Evolutionary conservation across 2,797 vertebrate genomes (phyloP), one percentile per base, ranked within the genome.

Genomic region (Myotis daubentonii): DNA sequence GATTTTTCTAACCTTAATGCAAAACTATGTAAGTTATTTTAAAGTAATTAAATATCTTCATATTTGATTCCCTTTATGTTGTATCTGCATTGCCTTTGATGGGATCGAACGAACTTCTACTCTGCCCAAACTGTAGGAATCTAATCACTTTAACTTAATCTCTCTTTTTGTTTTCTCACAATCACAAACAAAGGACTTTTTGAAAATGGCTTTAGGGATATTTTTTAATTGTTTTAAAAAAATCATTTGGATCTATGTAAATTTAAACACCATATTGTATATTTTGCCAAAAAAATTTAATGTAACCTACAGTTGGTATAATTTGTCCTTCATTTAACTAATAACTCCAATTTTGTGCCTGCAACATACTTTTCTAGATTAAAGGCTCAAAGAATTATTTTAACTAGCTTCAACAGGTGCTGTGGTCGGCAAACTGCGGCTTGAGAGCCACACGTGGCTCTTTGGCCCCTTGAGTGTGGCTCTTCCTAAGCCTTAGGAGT

Each of bases 321-420:
- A 44, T 96, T 93, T 96, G 3, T 94, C 55, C 94, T 97, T 97
- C 71, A 23, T 78, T 83, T 94, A 82, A 86, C 33, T 96, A 80
- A 93, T 81, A 95, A 65, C 51, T 92, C 65, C 96, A 91, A 86
- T 79, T 74, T n/a, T 96, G 5, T 91, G 91, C 80, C 81, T 96
- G 60, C 22, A 79, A 72, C 89, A 51, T 87, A 83, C 22, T 78
- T 96, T 95, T 97, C 51, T 94, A 97, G 78, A 76, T 97, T 97
- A 92, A 97, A 95, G 17, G 78, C 23, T 66, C 71, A 96, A 96
- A 97, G 97, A 0, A 92, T 80, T 51, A 97, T 97, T 97, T 95
- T 97, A 30, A 96, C 97, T 96, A 96, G 28, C 44, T 97, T 44
- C 97, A 96, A 96, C n/a, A 80, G 28, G 2, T 74, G 44, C 10